These are phyloP conservation scores for Dasypus novemcinctus DNA, from an alignment of 2,113 vertebrate species.

Conservation along the genomic window DNA sequence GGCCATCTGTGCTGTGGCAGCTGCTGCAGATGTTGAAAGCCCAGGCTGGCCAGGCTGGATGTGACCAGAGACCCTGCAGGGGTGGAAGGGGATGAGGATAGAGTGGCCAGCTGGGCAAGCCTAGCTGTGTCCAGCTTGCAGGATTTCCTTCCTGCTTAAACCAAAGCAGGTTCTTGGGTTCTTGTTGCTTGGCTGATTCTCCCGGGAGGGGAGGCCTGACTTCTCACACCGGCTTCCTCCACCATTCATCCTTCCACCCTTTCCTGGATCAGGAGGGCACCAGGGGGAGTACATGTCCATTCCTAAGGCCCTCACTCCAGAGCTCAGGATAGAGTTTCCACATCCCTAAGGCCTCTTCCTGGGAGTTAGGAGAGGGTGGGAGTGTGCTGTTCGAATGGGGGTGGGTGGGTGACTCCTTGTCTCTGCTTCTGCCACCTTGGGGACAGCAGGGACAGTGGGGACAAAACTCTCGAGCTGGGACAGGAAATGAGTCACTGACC, in stretches of 20 bases:
- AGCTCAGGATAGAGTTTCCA: not conserved
- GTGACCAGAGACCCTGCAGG: slow-evolving; percentile 54
- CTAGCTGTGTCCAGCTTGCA: slow-evolving; percentile 57
- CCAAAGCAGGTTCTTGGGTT: slow-evolving; percentile 39
- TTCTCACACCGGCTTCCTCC: not conserved
- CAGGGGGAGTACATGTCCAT: not conserved
- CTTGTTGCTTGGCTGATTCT: slow-evolving; percentile 44
- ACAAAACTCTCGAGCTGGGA: slow-evolving; percentile 44
- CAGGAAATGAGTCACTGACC: slow-evolving; percentile 80
- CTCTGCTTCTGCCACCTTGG: not conserved
- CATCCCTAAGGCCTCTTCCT: not conserved
- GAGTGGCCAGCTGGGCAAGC: slow-evolving; percentile 63
- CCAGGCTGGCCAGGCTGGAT: slow-evolving; percentile 45
- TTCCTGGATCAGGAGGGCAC: not conserved
- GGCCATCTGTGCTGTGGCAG: slow-evolving; percentile 74
- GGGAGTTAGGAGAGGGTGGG: slow-evolving; percentile 6
- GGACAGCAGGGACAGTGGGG: slow-evolving; percentile 31
- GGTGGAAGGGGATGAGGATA: slow-evolving; percentile 13
- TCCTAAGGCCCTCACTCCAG: not conserved
- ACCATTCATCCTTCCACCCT: slow-evolving; percentile 18
- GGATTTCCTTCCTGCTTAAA: slow-evolving; percentile 73
- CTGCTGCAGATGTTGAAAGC: slow-evolving; percentile 75
- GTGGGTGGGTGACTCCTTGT: not conserved
- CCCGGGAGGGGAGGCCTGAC: not conserved
- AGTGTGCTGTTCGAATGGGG: not conserved